These are phyloP conservation scores for Drosophila koepferae DNA, from an alignment of 2,888 invertebrate species.

Conservation along the genomic window DNA sequence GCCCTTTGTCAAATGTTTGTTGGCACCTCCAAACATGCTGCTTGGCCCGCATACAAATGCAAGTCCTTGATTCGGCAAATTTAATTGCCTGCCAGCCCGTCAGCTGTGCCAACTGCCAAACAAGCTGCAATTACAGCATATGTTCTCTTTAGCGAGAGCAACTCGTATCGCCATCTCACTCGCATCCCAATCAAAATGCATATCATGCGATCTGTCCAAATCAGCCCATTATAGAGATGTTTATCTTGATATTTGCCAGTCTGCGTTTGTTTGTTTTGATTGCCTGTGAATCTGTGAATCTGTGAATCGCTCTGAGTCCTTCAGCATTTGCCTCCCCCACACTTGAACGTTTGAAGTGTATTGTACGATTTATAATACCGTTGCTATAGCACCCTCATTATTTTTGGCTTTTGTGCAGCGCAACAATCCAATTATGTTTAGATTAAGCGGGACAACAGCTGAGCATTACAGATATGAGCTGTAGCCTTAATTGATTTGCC, in stretches of 20 bases:
- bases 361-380: slow-evolving; percentile 37
- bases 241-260: slow-evolving; percentile 74
- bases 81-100: slow-evolving; percentile 48
- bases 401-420: slow-evolving; percentile 72
- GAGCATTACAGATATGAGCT: slow-evolving; percentile 30
- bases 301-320: slow-evolving; percentile 10
- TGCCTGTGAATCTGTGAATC: slow-evolving; percentile 59
- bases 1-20: slow-evolving; percentile 54
- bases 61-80: slow-evolving; percentile 48
- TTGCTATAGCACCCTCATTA: slow-evolving; percentile 74
- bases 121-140: slow-evolving; percentile 78
- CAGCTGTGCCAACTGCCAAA: slow-evolving; percentile 24
- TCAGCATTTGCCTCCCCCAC: slow-evolving; percentile 16
- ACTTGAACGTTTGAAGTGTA: slow-evolving; percentile 1
- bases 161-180: background rate
- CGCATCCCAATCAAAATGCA: slow-evolving; percentile 23
- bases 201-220: slow-evolving; percentile 58
- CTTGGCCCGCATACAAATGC: slow-evolving; percentile 55
- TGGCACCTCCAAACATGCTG: slow-evolving; percentile 53
- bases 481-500: slow-evolving; percentile 66
- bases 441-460: slow-evolving; percentile 67
- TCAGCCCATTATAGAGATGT: slow-evolving; percentile 81
- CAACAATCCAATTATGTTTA: slow-evolving; percentile 77
- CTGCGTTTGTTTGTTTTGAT: slow-evolving; percentile 53
- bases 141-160: slow-evolving; percentile 38